Evolutionary conservation across 2,113 vertebrate genomes (phyloP).

Genomic region (Pterocles gutturalis): DNA sequence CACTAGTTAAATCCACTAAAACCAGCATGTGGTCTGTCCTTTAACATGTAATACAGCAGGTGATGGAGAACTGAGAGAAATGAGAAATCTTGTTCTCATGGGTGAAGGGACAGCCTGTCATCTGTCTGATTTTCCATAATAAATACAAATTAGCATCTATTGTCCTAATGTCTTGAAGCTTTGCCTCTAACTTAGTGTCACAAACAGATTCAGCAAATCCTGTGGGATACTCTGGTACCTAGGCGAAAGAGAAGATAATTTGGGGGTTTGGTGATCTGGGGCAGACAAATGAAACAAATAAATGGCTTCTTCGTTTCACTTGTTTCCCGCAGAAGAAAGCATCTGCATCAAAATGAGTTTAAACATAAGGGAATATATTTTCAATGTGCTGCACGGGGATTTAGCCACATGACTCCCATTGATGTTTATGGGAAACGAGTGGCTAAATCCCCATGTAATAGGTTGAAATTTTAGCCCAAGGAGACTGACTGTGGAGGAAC

Average conservation of each 20-base stretch:
- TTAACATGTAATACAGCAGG: not conserved
- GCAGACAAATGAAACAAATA: slow-evolving; percentile 59
- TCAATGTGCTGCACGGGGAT: slow-evolving; percentile 61
- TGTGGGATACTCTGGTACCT: not conserved
- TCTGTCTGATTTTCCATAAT: slow-evolving; percentile 30
- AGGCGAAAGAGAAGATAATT: not conserved
- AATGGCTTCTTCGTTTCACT: slow-evolving; percentile 28
- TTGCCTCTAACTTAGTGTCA: slow-evolving; percentile 21
- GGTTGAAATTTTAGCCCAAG: slow-evolving; percentile 68
- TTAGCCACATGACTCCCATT: slow-evolving; percentile 65
- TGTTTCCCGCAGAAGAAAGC: slow-evolving; percentile 57
- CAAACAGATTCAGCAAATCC: not conserved
- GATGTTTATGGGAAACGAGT: slow-evolving; percentile 66
- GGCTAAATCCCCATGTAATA: slow-evolving; percentile 68
- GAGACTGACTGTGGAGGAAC: slow-evolving; percentile 57
- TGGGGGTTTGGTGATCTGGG: slow-evolving; percentile 13
- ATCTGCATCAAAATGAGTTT: slow-evolving; percentile 64
- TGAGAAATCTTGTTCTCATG: not conserved
- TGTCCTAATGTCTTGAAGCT: slow-evolving; percentile 14
- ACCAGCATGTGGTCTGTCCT: not conserved
- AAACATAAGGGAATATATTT: slow-evolving; percentile 70
- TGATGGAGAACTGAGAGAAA: slow-evolving; percentile 3
- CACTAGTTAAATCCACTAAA: not conserved
- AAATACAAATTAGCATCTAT: slow-evolving; percentile 49
- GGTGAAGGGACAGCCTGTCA: slow-evolving; percentile 33